Conservation (phyloP, 2,797 vertebrate genomes). For the Gephyroberyx darwinii region DNA sequence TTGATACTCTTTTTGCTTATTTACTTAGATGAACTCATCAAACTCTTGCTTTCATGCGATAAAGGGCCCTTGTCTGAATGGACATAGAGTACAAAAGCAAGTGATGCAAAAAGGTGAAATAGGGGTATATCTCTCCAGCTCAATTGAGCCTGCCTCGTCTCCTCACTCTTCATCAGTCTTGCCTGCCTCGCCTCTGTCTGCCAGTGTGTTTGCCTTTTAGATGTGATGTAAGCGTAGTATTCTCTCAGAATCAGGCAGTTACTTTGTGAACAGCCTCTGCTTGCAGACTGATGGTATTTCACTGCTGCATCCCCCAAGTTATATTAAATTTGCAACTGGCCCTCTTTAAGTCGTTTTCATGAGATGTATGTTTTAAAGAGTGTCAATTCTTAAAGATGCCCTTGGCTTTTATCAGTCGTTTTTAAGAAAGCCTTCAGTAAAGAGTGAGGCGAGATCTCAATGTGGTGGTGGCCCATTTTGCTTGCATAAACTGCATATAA, state of each 20-base stretch:
- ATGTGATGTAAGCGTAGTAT: slow-evolving; percentile 76
- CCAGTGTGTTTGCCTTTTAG: slow-evolving; percentile 75
- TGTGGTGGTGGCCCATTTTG: slow-evolving; percentile 75
- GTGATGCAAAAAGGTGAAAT: slow-evolving; percentile 88
- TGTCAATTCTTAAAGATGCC: slow-evolving; percentile 82
- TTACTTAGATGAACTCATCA: slow-evolving; percentile 78
- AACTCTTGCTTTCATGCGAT: slow-evolving; percentile 72
- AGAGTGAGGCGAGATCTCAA: slow-evolving; percentile 65
- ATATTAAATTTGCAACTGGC: slow-evolving; percentile 82
- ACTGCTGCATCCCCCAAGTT: slow-evolving; percentile 78
- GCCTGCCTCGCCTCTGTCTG: slow-evolving; percentile 72
- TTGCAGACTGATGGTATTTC: slow-evolving; percentile 76
- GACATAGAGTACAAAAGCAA: slow-evolving; percentile 79
- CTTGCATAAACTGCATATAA: slow-evolving; percentile 82
- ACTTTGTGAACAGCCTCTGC: slow-evolving; percentile 72
- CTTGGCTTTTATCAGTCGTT: slow-evolving; percentile 79
- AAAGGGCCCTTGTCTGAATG: slow-evolving; percentile 77
- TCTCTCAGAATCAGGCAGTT: slow-evolving; percentile 76
- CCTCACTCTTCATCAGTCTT: slow-evolving; percentile 78
- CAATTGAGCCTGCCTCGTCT: slow-evolving; percentile 74
- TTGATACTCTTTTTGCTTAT: slow-evolving; percentile 63
- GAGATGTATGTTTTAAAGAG: slow-evolving; percentile 83
- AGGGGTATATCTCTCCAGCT: slow-evolving; percentile 69
- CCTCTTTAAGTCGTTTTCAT: slow-evolving; percentile 83
- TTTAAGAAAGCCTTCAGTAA: slow-evolving; percentile 73